Evolutionary conservation across 2,113 vertebrate genomes (phyloP), one percentile per base, ranked within the genome.

Genomic region (Aegotheles bennettii): DNA sequence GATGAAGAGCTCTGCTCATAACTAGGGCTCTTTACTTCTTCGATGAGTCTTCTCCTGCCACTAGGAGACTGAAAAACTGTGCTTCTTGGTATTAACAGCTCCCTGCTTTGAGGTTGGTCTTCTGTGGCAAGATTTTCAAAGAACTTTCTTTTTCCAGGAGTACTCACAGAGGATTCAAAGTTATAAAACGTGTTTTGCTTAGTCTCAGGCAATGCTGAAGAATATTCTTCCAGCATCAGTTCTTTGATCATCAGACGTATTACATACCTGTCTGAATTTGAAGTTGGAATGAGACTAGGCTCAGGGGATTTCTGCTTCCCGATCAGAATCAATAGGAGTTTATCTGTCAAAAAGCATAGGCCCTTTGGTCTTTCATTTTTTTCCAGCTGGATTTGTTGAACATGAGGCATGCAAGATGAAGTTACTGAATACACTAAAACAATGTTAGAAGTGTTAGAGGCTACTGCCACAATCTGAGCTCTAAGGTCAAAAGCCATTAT

Each of bases 321-420:
- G 60, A 99, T 98, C 97, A 99, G 98, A 86, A 99, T 84, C 79
- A 99, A 50, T 83, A 99, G 96, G 87, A 98, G 97, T 94, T 98
- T 98, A 78, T 98, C 98, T 35, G 94, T 98, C 90, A 99, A 98
- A 96, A 99, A 99, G 87, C 98, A 99, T 7, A 99, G 83, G 5
- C 99, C 99, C 95, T 99, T 99, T 45, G 99, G 98, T 69, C 98
- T 97, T 94, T 99, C 99, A 31, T 97, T 98, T 54, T 97, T 97
- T 94, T 99, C 98, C 89, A 99, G 97, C 26, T 98, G 98, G 67
- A 99, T 98, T 98, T 98, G 98, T 94, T 99, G 99, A 77, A 99
- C 98, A 80, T 98, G 99, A 42, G 99, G 99, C 98, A 99, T 98
- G 65, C 98, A 98, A 9, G 98, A 98, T 14, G 98, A 96, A 2